A percentile compares a stretch with the other conserved stretches of the same genome.
Conservation (phyloP, 37 sponge, comb jelly and placozoan species). For the Ephydatia muelleri region DNA sequence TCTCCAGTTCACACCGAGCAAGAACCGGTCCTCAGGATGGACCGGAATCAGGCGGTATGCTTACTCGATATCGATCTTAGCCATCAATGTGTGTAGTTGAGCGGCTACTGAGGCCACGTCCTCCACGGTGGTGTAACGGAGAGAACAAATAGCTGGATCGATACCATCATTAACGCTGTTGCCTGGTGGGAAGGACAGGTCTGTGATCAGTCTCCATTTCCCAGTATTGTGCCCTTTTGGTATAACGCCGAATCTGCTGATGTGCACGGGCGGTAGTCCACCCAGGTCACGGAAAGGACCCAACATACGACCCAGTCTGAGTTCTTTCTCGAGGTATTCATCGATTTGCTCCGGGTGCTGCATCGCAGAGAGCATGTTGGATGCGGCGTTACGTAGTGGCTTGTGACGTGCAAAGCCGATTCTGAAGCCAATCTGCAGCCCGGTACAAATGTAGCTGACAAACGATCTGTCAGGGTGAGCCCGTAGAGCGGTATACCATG, state of each 20-base stretch:
- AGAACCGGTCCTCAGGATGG: background rate
- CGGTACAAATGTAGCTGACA: background rate
- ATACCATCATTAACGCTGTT: background rate
- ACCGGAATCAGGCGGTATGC: background rate
- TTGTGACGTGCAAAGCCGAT: background rate
- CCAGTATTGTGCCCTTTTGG: background rate
- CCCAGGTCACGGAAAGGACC: background rate
- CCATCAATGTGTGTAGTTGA: background rate
- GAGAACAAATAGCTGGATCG: background rate
- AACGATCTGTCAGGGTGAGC: background rate
- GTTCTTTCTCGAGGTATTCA: background rate
- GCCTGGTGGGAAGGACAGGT: background rate
- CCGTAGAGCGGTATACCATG: background rate
- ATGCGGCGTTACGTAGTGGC: background rate
- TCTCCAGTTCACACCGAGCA: background rate
- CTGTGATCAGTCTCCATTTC: background rate
- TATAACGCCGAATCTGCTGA: background rate
- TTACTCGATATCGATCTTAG: background rate
- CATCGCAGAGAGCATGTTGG: background rate
- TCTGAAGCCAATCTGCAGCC: background rate
- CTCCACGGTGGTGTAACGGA: background rate
- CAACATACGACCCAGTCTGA: background rate
- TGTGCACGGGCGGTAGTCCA: background rate
- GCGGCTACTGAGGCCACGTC: background rate
- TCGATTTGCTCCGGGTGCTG: background rate